Percentiles rank a stretch among this genome's conserved stretches.
Evolutionary conservation across 53 echinoderm and acorn worm genomes (phyloP).

Genomic region (Zoroaster sp.): DNA sequence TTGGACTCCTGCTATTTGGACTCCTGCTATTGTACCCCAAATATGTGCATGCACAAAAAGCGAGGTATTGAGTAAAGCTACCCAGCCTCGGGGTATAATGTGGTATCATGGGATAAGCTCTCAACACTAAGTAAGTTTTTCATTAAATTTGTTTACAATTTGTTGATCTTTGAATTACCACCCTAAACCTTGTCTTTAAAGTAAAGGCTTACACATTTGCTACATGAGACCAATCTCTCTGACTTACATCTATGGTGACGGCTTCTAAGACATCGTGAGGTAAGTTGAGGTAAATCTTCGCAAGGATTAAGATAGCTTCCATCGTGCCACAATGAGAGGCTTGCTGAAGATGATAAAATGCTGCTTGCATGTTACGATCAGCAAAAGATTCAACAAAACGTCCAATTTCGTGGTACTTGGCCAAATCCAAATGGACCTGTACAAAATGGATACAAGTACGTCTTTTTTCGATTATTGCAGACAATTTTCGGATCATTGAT

Average conservation of each 20-base stretch:
- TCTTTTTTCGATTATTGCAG: too few relatives aligned
- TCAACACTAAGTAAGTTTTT: too few relatives aligned
- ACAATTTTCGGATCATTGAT: too few relatives aligned
- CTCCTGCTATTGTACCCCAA: too few relatives aligned
- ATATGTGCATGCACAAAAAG: too few relatives aligned
- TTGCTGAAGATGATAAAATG: constrained; percentile 86
- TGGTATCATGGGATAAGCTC: too few relatives aligned
- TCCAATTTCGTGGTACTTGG: constrained; percentile 91
- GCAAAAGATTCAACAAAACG: constrained; percentile 79
- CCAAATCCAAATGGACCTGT: constrained; percentile 90
- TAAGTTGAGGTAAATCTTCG: constrained; percentile 78
- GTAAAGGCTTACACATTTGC: too few relatives aligned
- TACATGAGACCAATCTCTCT: neutral
- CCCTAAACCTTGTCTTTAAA: neutral
- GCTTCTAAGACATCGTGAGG: constrained; percentile 77
- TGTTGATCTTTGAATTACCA: neutral
- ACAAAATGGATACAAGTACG: neutral
- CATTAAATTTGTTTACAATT: too few relatives aligned
- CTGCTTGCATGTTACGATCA: constrained; percentile 77
- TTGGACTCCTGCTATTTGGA: too few relatives aligned
- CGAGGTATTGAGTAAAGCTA: too few relatives aligned
- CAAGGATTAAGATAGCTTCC: constrained; percentile 77
- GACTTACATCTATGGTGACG: constrained; percentile 73
- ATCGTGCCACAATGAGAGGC: constrained; percentile 77
- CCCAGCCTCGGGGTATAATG: too few relatives aligned